Conservation (phyloP, 2,113 vertebrate species). For the Perca schrenkii region DNA sequence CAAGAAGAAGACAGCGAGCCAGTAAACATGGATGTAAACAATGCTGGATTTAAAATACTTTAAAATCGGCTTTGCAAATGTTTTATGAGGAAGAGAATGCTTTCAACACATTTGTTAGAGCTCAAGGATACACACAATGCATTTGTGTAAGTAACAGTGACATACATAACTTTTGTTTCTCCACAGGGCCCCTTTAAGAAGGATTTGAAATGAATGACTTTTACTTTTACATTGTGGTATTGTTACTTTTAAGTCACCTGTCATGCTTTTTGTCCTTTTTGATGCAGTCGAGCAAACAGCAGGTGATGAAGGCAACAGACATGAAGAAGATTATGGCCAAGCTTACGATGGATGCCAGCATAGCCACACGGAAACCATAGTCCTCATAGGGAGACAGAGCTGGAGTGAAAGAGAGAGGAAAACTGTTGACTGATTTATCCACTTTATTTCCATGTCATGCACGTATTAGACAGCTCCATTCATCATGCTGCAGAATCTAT, state of each 20-base stretch:
- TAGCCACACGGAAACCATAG: constrained; percentile 91
- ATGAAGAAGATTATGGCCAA: constrained; percentile 91
- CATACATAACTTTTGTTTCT: neutral
- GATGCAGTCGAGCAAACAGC: constrained; percentile 90
- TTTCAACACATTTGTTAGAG: neutral
- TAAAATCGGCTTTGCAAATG: neutral
- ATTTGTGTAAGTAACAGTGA: neutral
- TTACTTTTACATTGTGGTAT: neutral
- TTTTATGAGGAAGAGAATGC: neutral
- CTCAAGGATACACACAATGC: neutral
- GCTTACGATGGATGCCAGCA: constrained; percentile 92
- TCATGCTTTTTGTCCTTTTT: constrained; percentile 81
- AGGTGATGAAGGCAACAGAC: constrained; percentile 93
- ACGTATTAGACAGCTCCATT: neutral
- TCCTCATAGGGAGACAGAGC: constrained; percentile 84
- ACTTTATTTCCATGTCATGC: constrained; percentile 7
- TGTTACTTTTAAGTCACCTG: constrained; percentile 41
- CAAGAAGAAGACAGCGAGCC: neutral
- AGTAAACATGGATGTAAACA: neutral
- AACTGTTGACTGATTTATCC: constrained; percentile 1
- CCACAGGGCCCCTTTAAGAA: no score
- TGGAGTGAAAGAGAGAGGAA: constrained; percentile 66
- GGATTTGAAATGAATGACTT: neutral
- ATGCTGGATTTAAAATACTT: neutral
- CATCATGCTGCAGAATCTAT: neutral